Percentiles rank a stretch among this genome's conserved stretches.
Evolutionary conservation across 1,140 invertebrate genomes (phyloP).

Genomic region (Drepana arcuata): DNA sequence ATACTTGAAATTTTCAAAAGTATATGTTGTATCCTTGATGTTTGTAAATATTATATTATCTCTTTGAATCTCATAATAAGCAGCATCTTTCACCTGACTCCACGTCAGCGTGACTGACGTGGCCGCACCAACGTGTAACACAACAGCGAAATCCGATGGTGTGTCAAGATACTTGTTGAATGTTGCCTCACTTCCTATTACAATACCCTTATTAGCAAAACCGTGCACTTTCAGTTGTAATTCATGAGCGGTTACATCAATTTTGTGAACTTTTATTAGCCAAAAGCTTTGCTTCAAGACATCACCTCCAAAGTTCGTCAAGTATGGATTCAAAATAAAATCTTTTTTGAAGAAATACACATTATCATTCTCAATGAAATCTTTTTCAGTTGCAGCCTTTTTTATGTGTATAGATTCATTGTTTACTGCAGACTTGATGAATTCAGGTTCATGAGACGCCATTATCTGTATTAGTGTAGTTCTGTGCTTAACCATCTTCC

Average conservation of each 20-base stretch:
- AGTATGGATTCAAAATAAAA: slow-evolving; percentile 39
- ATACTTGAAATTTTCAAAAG: slow-evolving; percentile 31
- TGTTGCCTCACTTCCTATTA: slow-evolving; percentile 22
- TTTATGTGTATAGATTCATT: slow-evolving; percentile 21
- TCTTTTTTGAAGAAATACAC: slow-evolving; percentile 34
- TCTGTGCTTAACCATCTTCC: slow-evolving; percentile 33
- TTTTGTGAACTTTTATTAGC: slow-evolving; percentile 41
- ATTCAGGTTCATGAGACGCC: slow-evolving; percentile 20
- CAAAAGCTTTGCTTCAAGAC: slow-evolving; percentile 31
- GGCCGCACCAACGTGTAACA: slow-evolving; percentile 14
- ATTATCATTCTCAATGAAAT: slow-evolving; percentile 30
- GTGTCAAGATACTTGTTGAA: slow-evolving; percentile 12
- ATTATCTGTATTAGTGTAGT: slow-evolving; percentile 44
- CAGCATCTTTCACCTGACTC: slow-evolving; percentile 17
- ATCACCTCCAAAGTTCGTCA: slow-evolving; percentile 18
- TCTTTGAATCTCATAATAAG: slow-evolving; percentile 52
- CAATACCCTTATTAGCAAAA: slow-evolving; percentile 21
- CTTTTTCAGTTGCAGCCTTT: slow-evolving; percentile 24
- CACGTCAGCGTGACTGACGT: slow-evolving; percentile 31
- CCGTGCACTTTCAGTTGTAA: slow-evolving; percentile 40
- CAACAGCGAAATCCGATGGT: slow-evolving; percentile 19
- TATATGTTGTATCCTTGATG: slow-evolving; percentile 24
- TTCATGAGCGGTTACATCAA: slow-evolving; percentile 35
- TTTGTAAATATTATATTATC: slow-evolving; percentile 31
- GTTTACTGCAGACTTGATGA: slow-evolving; percentile 34